Base-by-base conservation (phyloP, 2,113 vertebrate genomes). In the Peucedramus taeniatus region DNA sequence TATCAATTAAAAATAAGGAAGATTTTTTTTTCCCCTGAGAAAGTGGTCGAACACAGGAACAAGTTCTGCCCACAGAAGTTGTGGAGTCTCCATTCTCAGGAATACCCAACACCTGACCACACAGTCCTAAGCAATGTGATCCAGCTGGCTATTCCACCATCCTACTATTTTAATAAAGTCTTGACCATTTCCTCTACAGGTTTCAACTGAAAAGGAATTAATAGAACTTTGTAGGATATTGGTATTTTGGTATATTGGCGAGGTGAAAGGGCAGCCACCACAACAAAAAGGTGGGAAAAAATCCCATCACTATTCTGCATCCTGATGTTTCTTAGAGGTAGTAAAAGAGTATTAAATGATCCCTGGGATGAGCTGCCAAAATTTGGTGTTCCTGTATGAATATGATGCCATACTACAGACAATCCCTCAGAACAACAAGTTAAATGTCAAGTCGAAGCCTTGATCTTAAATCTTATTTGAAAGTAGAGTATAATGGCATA, bases 21-120 rank as follows among this genome's bases (percentile, higher is more conserved):
- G 18, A 6, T 20, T 45, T 6, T 72, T 8, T 74, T 53, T 35
- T 16, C 9, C 27, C 21, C 22, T 54, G 33, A 15, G 13, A 56
- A 63, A 4, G 5, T 3, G 1, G 9, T 37, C 0, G 0, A 72
- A 45, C 20, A 24, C 1, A 22, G 23, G 16, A 59, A 69, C 8
- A 37, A n/a, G 2, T 44, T 78, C 50, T 71, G 9, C 22, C 24
- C n/a, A 59, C 4, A 53, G 23, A 76, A 1, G 3, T 14, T 59
- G 16, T 37, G 10, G 27, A 61, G 6, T 76, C 24, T 76, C 7
- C 13, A 15, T 77, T 59, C 10, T 87, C 69, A 49, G 9, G 40
- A 27, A n/a, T 49, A 21, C 17, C 33, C 23, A 75, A 44, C 60
- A 56, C 11, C 15, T 66, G 31, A 27, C 28, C 17, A 61, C 7